Percentiles rank a stretch among this genome's conserved stretches.
Evolutionary conservation across 2,113 vertebrate species (phyloP).

Genomic region (Rhipidura dahli): DNA sequence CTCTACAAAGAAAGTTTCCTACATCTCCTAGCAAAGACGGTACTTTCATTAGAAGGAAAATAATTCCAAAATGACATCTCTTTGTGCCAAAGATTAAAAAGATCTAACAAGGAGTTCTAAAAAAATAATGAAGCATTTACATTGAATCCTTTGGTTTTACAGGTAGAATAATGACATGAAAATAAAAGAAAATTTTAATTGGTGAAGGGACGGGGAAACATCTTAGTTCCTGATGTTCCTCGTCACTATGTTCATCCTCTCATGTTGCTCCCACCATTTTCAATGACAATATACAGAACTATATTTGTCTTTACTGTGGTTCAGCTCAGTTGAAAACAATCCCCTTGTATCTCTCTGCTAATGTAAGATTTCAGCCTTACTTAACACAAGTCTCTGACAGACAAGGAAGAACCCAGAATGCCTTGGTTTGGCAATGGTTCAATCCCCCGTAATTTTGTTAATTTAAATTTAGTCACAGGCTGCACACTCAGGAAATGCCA

Average conservation of each 20-base stretch:
- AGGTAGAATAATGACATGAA: slow-evolving; percentile 21
- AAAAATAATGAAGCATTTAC: slow-evolving; percentile 48
- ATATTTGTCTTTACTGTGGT: neutral
- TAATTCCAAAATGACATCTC: slow-evolving; percentile 33
- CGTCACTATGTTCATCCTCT: neutral
- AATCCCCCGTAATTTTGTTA: neutral
- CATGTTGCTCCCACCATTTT: neutral
- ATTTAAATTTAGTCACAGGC: neutral
- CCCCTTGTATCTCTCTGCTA: neutral
- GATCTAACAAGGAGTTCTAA: slow-evolving; percentile 48
- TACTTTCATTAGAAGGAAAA: slow-evolving; percentile 44
- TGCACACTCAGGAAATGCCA: neutral
- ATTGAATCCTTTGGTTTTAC: slow-evolving; percentile 41
- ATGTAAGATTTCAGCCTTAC: neutral
- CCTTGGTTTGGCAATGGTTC: neutral
- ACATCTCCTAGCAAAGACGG: neutral
- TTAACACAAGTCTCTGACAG: neutral
- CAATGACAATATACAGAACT: neutral
- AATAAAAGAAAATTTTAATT: slow-evolving; percentile 53
- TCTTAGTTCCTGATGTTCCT: neutral
- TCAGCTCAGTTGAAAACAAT: neutral
- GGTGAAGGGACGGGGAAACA: neutral
- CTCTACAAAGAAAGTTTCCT: slow-evolving; percentile 28
- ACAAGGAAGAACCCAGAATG: neutral
- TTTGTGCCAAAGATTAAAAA: slow-evolving; percentile 51